Base-by-base conservation (phyloP, 2,888 invertebrate genomes). In the Argyresthia goedartella region DNA sequence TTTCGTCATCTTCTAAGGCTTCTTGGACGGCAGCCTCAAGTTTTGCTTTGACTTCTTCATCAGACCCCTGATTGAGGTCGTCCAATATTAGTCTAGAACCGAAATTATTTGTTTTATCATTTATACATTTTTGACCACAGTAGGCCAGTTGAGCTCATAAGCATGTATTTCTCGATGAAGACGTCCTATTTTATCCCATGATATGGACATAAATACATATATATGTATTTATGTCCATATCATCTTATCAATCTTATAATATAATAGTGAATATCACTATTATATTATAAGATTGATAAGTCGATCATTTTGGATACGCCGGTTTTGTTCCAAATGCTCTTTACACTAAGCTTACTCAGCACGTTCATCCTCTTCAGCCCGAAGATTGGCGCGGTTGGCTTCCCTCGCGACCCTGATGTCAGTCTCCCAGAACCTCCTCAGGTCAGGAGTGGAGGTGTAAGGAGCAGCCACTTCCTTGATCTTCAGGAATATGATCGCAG, bases 391-490 rank as follows among this genome's bases (percentile, higher is more conserved):
- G 51, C 87, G 84, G 67, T 93, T 93, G 15, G 88, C 88, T 60
- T 92, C 91, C 33, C 94, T 81, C 0, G 90, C 93, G n/a, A 92
- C 88, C 52, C 90, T 91, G 52, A 95, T 90, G 71, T 95, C 95
- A 59, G 91, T 91, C 67, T 93, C 92, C 94, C 94, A 95, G 74
- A 93, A 93, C 60, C 93, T 82, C 58, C 91, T 89, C 50, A 93
- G 80, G 64, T 92, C 92, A 25, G 92, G 91, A 56, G 91, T 91
- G 0, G 92, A 92, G 0, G 93, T 93, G 63, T 93, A 92, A 0
- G 93, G 95, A 50, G 94, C 94, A 0, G 92, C 92, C 8, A 95
- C 94, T 76, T 94, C 94, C 72, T 95, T 95, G 58, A 95, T 93
- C 89, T 94, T 94, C 50, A 95, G 78, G 55, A 95, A 92, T 57